phyloP scores from a whole-genome alignment of 2,888 invertebrate genomes.

The Lapara coniferarum region DNA sequence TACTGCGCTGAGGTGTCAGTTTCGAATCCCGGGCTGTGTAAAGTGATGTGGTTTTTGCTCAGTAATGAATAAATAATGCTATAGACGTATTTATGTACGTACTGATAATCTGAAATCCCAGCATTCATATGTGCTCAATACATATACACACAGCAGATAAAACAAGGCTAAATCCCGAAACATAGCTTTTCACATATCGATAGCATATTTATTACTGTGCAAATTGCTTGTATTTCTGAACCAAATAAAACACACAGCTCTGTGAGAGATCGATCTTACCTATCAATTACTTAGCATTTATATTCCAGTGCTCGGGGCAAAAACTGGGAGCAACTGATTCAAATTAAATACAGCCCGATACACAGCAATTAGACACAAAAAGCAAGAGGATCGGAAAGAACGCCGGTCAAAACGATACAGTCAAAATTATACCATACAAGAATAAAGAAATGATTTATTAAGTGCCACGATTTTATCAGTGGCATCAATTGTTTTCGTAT shows the following conservation, averaged over 20 bases:
- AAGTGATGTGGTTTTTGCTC: no score
- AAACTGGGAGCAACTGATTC: slow-evolving; percentile 21
- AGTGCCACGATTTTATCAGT: slow-evolving; percentile 50
- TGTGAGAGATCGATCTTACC: slow-evolving; percentile 30
- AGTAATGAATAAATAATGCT: no score
- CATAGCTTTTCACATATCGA: not conserved
- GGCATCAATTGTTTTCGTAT: slow-evolving; percentile 54
- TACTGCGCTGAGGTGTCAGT: no score
- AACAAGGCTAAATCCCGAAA: no score
- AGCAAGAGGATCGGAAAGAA: not conserved
- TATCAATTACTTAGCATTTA: slow-evolving; percentile 31
- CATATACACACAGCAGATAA: no score
- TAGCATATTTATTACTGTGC: slow-evolving; percentile 6
- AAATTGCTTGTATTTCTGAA: slow-evolving; percentile 16
- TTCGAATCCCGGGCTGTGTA: no score
- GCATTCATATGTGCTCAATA: no score
- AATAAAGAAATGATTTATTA: slow-evolving; percentile 53
- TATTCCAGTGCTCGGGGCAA: slow-evolving; percentile 25
- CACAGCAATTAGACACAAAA: slow-evolving; percentile 3
- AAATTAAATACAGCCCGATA: slow-evolving; percentile 22
- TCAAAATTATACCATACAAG: not conserved
- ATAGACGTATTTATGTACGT: no score
- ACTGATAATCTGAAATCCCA: not conserved
- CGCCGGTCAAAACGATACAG: not conserved
- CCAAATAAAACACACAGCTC: slow-evolving; percentile 11